Evolutionary conservation across 1,140 invertebrate genomes (phyloP).

Genomic region (Pogonus chalceus): DNA sequence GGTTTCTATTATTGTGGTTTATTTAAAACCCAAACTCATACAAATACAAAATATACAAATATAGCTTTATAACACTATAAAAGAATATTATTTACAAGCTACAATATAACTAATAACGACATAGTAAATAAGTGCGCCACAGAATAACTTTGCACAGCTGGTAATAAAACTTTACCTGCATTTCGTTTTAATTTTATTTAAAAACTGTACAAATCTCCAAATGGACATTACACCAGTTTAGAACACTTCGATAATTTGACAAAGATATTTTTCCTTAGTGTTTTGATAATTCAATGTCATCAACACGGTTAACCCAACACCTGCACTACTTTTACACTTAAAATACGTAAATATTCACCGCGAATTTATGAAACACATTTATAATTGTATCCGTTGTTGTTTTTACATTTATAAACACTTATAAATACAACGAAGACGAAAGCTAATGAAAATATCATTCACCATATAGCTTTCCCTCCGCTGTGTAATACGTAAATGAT

Average conservation of each 20-base stretch:
- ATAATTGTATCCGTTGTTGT: not conserved
- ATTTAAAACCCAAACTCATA: no score
- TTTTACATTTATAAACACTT: constrained; percentile 2
- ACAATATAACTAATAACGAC: not conserved
- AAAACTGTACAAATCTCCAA: constrained; percentile 16
- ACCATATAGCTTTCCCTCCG: constrained; percentile 18
- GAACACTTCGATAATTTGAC: not conserved
- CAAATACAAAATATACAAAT: no score
- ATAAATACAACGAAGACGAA: constrained; percentile 3
- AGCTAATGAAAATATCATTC: constrained; percentile 5
- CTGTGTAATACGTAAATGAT: constrained; percentile 21
- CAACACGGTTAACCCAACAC: constrained; percentile 31
- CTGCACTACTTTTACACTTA: constrained; percentile 22
- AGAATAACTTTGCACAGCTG: not conserved
- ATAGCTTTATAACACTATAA: not conserved
- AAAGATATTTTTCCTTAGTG: constrained; percentile 17
- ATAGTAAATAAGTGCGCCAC: not conserved
- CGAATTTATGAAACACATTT: constrained; percentile 8
- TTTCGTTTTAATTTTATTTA: constrained; percentile 30
- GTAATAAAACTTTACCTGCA: constrained; percentile 30
- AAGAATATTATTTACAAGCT: not conserved
- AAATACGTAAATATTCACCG: constrained; percentile 5
- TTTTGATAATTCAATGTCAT: constrained; percentile 20
- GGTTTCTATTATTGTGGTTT: no score
- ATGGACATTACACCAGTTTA: constrained; percentile 34